Evolutionary conservation across 2,888 invertebrate genomes (phyloP), one percentile per base, ranked within the genome.

Genomic region (Bellardia bayeri): DNA sequence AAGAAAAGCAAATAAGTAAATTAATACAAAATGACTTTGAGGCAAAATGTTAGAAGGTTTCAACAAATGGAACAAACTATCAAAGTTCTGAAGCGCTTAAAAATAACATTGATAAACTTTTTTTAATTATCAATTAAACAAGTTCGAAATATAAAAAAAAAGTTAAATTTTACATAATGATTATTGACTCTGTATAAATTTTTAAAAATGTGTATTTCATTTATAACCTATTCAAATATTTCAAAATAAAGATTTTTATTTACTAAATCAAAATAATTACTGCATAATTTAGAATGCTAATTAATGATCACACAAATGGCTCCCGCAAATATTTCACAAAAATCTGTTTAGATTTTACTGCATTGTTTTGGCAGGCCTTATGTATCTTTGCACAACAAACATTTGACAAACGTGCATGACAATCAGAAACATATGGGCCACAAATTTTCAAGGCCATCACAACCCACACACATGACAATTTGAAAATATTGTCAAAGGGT

Each of bases 401-500:
- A 13, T 54, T 71, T 51, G 33, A 16, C 54, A 56, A 54, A 72
- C 71, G n/a, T 51, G 13, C 54, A 72, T 56, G 54, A 16, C 13
- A 56, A 7, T 23, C 13, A 9, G 8, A 13, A 72, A 37, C 40
- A 56, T 56, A 40, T 54, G 11, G 23, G 40, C 71, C 11, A 40
- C 11, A 14, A 30, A n/a, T 51, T 51, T 8, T 69, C 49, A 69
- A 69, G 45, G 69, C 54, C 37, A 40, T 0, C 40, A 37, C 2
- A 54, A 37, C 54, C 71, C 71, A 71, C 71, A 54, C 40, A 16
- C 13, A 40, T 5, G 64, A 16, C 37, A 71, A 54, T 51, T 16
- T 3, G 11, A 37, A 37, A 33, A 49, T 37, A 3, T 37, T 23
- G 23, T 23, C 23, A 54, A 54, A 51, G 33, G 71, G 54, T 69